phyloP scores from a whole-genome alignment of 2,113 vertebrate species.

The Scophthalmus maximus region DNA sequence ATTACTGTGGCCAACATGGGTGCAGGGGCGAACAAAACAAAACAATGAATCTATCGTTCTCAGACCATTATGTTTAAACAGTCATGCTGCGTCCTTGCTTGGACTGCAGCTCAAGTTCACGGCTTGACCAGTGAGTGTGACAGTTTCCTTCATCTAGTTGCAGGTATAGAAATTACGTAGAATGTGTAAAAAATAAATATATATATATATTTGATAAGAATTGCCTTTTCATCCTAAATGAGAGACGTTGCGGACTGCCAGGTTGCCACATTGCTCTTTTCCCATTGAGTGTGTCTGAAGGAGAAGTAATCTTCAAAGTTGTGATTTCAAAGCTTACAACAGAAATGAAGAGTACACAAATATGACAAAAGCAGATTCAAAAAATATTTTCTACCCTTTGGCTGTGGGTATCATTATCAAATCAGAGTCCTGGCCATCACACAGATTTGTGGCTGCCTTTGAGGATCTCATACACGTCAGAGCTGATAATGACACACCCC shows the following conservation, averaged over 20 bases:
- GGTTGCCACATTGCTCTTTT: not conserved
- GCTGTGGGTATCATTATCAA: slow-evolving; percentile 24
- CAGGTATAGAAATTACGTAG: not conserved
- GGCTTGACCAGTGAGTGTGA: not conserved
- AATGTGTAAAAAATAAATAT: too few relatives aligned
- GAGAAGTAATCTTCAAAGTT: slow-evolving; percentile 5
- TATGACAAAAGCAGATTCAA: not conserved
- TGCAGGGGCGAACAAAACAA: too few relatives aligned
- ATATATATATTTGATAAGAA: too few relatives aligned
- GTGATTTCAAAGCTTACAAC: not conserved
- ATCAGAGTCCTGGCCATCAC: slow-evolving; percentile 22
- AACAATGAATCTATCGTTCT: too few relatives aligned
- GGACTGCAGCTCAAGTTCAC: not conserved
- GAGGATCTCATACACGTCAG: slow-evolving; percentile 20
- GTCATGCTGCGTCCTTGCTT: too few relatives aligned
- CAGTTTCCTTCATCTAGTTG: not conserved
- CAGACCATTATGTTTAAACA: too few relatives aligned
- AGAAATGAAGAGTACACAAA: not conserved
- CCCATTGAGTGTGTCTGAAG: not conserved
- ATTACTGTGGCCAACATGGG: not conserved
- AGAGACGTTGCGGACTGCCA: too few relatives aligned
- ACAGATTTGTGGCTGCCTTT: slow-evolving; percentile 40
- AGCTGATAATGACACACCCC: not conserved
- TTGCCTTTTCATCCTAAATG: not conserved
- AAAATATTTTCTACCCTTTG: slow-evolving; percentile 13